phyloP scores from a whole-genome alignment of 2,797 vertebrate genomes.

The Dendrocincla fuliginosa region DNA sequence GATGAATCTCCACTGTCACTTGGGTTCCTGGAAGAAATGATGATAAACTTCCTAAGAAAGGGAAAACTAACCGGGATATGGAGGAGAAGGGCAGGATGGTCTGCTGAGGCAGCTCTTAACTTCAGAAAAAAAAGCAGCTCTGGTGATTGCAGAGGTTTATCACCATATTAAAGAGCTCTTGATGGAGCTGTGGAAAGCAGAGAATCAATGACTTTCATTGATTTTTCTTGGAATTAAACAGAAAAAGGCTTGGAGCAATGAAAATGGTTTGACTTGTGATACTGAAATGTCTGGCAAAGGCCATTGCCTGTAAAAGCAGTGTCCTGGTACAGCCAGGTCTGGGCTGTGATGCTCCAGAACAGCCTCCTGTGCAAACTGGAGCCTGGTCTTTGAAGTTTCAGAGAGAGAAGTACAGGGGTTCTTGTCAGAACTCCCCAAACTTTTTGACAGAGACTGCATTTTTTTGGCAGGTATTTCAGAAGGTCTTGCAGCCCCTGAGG shows the following conservation, averaged over 20 bases:
- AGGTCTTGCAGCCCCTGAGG: background rate
- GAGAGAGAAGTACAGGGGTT: background rate
- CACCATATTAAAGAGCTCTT: background rate
- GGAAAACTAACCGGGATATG: fast-evolving
- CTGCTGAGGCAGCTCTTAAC: background rate
- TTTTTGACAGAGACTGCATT: background rate
- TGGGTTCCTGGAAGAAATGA: constrained; percentile 70
- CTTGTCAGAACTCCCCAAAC: background rate
- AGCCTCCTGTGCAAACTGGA: background rate
- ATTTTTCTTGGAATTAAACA: constrained; percentile 22
- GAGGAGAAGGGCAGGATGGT: background rate
- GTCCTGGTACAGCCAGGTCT: background rate
- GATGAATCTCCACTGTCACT: constrained; percentile 76
- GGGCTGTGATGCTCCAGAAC: background rate
- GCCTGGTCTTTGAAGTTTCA: background rate
- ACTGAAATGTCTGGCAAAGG: background rate
- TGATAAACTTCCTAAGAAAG: background rate
- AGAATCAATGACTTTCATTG: background rate
- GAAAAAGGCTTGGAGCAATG: background rate
- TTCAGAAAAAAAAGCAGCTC: background rate
- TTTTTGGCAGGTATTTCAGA: background rate
- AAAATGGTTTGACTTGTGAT: background rate
- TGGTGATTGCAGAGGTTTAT: background rate
- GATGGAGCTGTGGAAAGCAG: background rate
- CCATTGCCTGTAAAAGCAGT: background rate